Evolutionary conservation across 2,888 invertebrate genomes (phyloP).

Genomic region (Spisula solida): DNA sequence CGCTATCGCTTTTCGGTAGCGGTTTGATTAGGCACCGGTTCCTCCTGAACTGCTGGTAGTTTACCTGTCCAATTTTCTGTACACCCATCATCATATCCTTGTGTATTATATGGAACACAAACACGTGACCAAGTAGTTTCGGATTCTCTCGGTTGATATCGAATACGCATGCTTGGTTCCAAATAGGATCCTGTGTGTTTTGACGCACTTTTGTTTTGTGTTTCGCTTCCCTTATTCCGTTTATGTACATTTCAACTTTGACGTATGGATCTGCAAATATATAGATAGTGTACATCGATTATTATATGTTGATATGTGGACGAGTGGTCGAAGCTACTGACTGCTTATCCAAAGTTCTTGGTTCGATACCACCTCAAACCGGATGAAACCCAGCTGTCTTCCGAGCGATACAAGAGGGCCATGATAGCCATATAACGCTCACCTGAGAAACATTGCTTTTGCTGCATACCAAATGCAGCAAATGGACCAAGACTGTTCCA

Average conservation of each 20-base stretch:
- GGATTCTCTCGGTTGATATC: slow-evolving; percentile 85
- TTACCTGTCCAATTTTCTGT: slow-evolving; percentile 84
- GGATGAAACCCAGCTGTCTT: too few relatives aligned
- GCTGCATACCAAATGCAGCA: too few relatives aligned
- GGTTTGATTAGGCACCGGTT: too few relatives aligned
- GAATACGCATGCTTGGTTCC: slow-evolving; percentile 84
- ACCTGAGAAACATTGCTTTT: too few relatives aligned
- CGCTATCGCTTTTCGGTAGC: too few relatives aligned
- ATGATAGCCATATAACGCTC: too few relatives aligned
- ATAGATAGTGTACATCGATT: not conserved
- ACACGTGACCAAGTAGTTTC: slow-evolving; percentile 84
- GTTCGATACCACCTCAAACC: too few relatives aligned
- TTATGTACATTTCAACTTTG: slow-evolving; percentile 85
- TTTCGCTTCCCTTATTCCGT: slow-evolving; percentile 84
- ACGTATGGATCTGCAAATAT: slow-evolving; percentile 82
- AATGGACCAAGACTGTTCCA: too few relatives aligned
- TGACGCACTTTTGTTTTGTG: slow-evolving; percentile 85
- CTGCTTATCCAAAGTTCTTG: too few relatives aligned
- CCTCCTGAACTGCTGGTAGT: not conserved
- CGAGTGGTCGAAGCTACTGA: too few relatives aligned
- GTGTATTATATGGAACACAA: slow-evolving; percentile 84
- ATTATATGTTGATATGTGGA: too few relatives aligned
- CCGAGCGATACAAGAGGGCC: too few relatives aligned
- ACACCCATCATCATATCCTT: slow-evolving; percentile 86
- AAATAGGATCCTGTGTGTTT: slow-evolving; percentile 84